phyloP scores from a whole-genome alignment of 1,140 invertebrate genomes.

The Lordiphosa stackelbergi region DNA sequence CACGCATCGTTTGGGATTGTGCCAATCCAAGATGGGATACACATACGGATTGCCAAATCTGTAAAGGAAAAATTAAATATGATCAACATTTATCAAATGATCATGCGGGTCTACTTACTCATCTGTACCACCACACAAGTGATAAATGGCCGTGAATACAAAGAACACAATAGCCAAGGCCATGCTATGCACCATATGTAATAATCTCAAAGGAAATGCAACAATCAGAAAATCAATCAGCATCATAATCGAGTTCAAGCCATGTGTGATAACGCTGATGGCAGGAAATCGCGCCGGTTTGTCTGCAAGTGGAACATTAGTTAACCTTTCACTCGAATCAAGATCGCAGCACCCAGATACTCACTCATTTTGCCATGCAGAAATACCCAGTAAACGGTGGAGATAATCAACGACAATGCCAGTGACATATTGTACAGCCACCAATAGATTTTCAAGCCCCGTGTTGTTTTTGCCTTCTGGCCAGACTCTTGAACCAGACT shows the following conservation, averaged over 20 bases:
- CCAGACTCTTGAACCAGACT: conserved; percentile 54
- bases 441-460: conserved; percentile 79
- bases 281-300: conserved; percentile 63
- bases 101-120: conserved; percentile 76
- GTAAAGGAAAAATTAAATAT: conserved; percentile 50
- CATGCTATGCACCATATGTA: conserved; percentile 84
- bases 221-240: conserved; percentile 84
- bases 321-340: background rate
- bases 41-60: conserved; percentile 82
- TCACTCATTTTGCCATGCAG: conserved; percentile 79
- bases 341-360: conserved; percentile 10
- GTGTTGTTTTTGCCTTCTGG: conserved; percentile 45
- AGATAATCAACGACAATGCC: conserved; percentile 80
- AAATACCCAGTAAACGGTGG: conserved; percentile 81
- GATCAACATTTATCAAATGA: background rate
- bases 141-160: conserved; percentile 85
- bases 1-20: conserved; percentile 77
- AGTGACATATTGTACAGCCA: conserved; percentile 79
- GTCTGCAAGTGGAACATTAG: conserved; percentile 32
- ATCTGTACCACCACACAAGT: conserved; percentile 83
- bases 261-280: conserved; percentile 86
- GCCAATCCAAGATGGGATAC: conserved; percentile 85
- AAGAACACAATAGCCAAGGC: conserved; percentile 81
- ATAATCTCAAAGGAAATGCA: conserved; percentile 83
- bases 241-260: conserved; percentile 85